Conservation (phyloP, 2,888 invertebrate genomes). For the Monopis laevigella region DNA sequence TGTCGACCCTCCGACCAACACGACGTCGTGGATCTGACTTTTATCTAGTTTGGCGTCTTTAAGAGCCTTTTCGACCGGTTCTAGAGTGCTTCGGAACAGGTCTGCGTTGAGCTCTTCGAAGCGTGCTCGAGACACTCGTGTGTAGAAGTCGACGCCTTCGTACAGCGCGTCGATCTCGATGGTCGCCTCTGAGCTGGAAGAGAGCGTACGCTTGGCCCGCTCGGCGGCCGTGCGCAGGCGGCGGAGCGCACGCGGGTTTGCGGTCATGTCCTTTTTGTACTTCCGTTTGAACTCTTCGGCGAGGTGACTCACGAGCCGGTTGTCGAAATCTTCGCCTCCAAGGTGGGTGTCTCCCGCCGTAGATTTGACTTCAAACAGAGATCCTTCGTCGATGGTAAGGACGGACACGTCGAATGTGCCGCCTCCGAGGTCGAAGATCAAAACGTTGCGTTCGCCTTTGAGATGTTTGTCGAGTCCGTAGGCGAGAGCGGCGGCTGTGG, state of each 20-base stretch:
- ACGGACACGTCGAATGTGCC: slow-evolving; percentile 79
- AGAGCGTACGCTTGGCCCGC: slow-evolving; percentile 78
- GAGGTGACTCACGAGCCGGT: slow-evolving; percentile 71
- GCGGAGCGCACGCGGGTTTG: slow-evolving; percentile 71
- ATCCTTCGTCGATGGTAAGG: slow-evolving; percentile 81
- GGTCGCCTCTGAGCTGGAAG: slow-evolving; percentile 78
- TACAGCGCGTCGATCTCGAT: slow-evolving; percentile 79
- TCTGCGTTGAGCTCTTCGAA: slow-evolving; percentile 81
- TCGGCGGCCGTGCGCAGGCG: slow-evolving; percentile 76
- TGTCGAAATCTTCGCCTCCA: slow-evolving; percentile 79
- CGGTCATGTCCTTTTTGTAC: slow-evolving; percentile 67
- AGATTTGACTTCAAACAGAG: slow-evolving; percentile 80
- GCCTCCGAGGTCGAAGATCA: slow-evolving; percentile 50
- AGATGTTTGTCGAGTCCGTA: slow-evolving; percentile 92
- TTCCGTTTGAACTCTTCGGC: slow-evolving; percentile 76
- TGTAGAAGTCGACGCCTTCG: slow-evolving; percentile 75
- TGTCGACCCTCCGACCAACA: slow-evolving; percentile 83
- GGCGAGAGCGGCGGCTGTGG: slow-evolving; percentile 92
- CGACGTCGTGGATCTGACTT: slow-evolving; percentile 76
- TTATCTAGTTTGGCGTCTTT: slow-evolving; percentile 82
- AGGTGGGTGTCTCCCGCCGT: slow-evolving; percentile 88
- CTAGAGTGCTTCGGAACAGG: slow-evolving; percentile 74
- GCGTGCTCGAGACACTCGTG: slow-evolving; percentile 75
- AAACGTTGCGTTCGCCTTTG: slow-evolving; percentile 65
- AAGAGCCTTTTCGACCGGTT: slow-evolving; percentile 81